Evolutionary conservation across 2,113 vertebrate species (phyloP), one percentile per base, ranked within the genome.

Genomic region (Scalopus aquaticus): DNA sequence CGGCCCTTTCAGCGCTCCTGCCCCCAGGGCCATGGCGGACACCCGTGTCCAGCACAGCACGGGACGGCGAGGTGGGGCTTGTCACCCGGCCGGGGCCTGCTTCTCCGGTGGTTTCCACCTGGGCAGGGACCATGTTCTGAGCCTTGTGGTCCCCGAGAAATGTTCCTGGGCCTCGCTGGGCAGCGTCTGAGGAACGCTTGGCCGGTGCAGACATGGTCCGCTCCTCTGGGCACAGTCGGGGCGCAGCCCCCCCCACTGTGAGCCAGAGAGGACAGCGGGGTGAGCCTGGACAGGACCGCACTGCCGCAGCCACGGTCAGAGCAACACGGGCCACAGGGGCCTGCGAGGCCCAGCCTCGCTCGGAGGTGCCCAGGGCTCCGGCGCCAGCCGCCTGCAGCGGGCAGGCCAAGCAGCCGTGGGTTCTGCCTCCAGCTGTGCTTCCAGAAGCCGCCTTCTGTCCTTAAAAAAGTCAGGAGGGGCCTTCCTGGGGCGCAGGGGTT

Each of bases 181-280:
- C n/a, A 20, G 67, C 17, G 39, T 32, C 67, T 42, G 10, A 0
- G 5, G 64, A 70, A 26, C 32, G 11, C 9, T 49, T 1, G 2
- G 19, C 16, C 0, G 0, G 0, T 2, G 15, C 5, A 28, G 74
- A 32, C 65, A 20, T 19, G 17, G 64, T 10, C 9, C n/a, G 12
- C 8, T 9, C 15, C 67, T 10, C 56, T 46, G 84, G 64, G 20
- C 28, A 9, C 4, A 19, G 51, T 19, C 8, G 46, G 46, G 46
- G 46, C 10, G 12, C 46, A 49, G 46, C 46, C 46, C 8, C 46
- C 46, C 46, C 46, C 46, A 13, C 46, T 49, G 46, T 49, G 46
- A 49, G 10, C 10, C 12, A 49, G 46, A 9, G 44, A 49, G 46
- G 46, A 49, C 46, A 49, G 46, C 10, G 8, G 8, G 12, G 46